A percentile compares a stretch with the other conserved stretches of the same genome.
Conservation (phyloP, 2,888 invertebrate genomes). For the Zygothrica quintamaculata region DNA sequence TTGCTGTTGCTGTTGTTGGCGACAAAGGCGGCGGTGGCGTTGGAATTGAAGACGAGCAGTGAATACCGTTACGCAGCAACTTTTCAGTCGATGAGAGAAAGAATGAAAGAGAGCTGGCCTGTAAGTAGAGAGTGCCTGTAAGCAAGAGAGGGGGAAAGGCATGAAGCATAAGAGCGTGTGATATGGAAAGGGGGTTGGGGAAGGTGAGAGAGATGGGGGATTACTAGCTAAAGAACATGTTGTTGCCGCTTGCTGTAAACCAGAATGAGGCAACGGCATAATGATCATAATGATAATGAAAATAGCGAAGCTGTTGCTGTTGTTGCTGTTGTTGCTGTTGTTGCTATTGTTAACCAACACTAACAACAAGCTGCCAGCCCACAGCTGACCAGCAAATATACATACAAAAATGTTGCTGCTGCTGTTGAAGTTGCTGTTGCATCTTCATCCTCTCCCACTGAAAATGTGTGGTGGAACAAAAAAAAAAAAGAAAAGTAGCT, state of each 20-base stretch:
- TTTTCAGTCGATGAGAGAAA: conserved; percentile 36
- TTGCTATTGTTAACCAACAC: conserved; percentile 23
- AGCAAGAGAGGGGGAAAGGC: not conserved
- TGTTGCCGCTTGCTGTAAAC: conserved; percentile 50
- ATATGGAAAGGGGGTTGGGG: conserved; percentile 19
- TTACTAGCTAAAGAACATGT: conserved; percentile 59
- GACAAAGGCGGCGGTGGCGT: conserved; percentile 3
- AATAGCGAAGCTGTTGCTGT: conserved; percentile 25
- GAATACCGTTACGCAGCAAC: conserved; percentile 79
- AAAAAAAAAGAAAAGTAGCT: conserved; percentile 57
- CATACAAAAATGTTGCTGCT: conserved; percentile 28
- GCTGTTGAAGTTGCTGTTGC: conserved; percentile 14
- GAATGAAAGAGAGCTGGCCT: not conserved
- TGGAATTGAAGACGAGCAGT: conserved; percentile 40
- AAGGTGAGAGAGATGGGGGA: conserved; percentile 31
- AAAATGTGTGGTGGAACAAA: not conserved
- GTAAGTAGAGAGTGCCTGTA: not conserved
- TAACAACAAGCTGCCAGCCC: conserved; percentile 11
- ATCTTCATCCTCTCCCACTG: conserved; percentile 14
- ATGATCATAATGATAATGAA: conserved; percentile 57
- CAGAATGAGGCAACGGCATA: conserved; percentile 56
- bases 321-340: conserved; percentile 5
- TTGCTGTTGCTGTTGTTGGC: too few species aligned
- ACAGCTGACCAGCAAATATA: conserved; percentile 56
- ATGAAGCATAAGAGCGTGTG: too few species aligned